Base-by-base conservation (phyloP, 2,888 invertebrate genomes). In the Diarsia dahlii region DNA sequence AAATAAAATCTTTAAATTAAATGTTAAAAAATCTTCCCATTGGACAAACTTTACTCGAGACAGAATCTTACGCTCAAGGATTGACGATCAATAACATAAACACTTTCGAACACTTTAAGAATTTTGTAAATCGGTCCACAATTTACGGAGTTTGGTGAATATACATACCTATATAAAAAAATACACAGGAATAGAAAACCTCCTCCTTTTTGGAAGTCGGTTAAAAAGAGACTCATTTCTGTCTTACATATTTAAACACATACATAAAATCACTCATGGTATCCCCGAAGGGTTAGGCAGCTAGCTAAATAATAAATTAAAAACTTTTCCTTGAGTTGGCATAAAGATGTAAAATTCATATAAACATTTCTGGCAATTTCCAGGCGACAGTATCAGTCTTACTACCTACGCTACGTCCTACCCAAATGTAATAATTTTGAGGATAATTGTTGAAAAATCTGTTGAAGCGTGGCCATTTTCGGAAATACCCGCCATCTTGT, bases 1-100 rank as follows among this genome's bases (percentile, higher is more conserved):
- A 80, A 52, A 15, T 20, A 50, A 58, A 56, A 56, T 15, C 28
- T 71, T 50, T 9, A 52, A 69, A 45, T n/a, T 0, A 50, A 56
- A 58, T 39, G 15, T n/a, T 10, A 5, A 2, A 9, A 28, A 45
- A 34, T 60, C 50, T 10, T 13, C 10, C 1, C 34, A 46, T 6
- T 34, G 34, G 18, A 28, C 39, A 15, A 52, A 28, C 23, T 6
- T 13, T 13, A 13, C 2, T 23, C 12, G 2, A 39, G 62, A 62
- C 12, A 39, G 20, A 34, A 62, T 62, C 13, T 39, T 2, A 62
- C 6, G 23, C 56, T 28, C 23, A 56, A 56, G 2, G 20, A 56
- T 5, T 56, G 23, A 13, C 13, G 6, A 56, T 23, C 2, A 23
- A 15, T 56, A 23, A 39, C 39, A 39, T 28, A 2, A 8, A 39